Conservation (phyloP, 2,888 invertebrate species). For the Alcis repandata region DNA sequence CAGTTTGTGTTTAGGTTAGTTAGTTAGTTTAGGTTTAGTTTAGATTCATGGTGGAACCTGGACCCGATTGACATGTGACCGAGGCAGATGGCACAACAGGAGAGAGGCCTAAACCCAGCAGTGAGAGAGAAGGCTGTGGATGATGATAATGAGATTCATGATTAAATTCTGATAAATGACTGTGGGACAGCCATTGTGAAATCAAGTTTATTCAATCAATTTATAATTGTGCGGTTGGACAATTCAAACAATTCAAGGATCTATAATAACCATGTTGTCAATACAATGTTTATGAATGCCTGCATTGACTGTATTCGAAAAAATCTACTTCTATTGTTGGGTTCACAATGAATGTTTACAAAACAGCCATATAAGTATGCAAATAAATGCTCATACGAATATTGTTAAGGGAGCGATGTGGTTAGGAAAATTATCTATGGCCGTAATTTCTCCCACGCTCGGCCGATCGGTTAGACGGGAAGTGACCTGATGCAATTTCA, state of each 20-base stretch:
- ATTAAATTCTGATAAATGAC: neutral
- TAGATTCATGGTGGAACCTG: too few species aligned
- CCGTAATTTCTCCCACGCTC: constrained; percentile 64
- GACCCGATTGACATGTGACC: too few species aligned
- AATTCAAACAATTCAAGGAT: constrained; percentile 30
- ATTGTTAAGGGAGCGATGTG: constrained; percentile 23
- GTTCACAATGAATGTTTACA: constrained; percentile 31
- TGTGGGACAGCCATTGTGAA: neutral
- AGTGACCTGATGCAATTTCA: constrained; percentile 68
- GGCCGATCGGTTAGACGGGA: constrained; percentile 63
- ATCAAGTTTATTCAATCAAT: constrained; percentile 10
- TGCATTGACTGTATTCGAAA: constrained; percentile 22
- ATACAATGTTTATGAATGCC: constrained; percentile 20
- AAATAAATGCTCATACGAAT: constrained; percentile 36
- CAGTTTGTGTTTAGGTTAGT: too few species aligned
- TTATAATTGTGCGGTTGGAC: constrained; percentile 20
- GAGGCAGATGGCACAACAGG: too few species aligned
- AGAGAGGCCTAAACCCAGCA: too few species aligned
- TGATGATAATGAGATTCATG: neutral
- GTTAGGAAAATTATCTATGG: constrained; percentile 51
- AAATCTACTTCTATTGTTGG: constrained; percentile 25
- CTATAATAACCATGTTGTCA: constrained; percentile 15
- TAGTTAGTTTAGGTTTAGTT: too few species aligned
- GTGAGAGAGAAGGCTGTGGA: too few species aligned
- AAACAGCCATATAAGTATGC: constrained; percentile 31